phyloP scores from a whole-genome alignment of 2,113 vertebrate genomes.

The Heloderma charlesbogerti region DNA sequence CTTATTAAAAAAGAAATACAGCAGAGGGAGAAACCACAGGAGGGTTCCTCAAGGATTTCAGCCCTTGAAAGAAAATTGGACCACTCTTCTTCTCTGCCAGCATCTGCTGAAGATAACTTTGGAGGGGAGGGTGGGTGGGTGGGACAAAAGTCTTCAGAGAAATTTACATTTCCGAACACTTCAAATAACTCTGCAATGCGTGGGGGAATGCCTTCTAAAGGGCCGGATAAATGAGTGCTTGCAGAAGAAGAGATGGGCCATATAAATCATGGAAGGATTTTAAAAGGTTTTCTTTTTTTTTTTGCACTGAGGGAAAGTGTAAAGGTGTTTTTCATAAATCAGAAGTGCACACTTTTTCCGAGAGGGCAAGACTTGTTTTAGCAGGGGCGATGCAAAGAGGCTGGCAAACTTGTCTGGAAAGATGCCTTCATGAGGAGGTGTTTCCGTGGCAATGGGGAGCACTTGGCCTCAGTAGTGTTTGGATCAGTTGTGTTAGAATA shows the following conservation, averaged over 20 bases:
- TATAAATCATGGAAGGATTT: neutral
- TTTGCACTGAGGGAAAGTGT: neutral
- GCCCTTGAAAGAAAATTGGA: neutral
- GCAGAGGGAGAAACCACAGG: neutral
- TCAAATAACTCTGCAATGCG: neutral
- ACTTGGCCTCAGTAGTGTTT: neutral
- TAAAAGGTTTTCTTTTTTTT: neutral
- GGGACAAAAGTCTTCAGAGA: neutral
- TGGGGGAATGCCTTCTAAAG: neutral
- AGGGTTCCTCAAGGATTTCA: neutral
- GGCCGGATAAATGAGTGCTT: neutral
- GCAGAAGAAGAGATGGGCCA: neutral
- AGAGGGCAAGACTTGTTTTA: neutral
- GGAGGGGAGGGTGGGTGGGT: too few relatives aligned
- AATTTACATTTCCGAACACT: neutral
- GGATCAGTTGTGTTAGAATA: too few relatives aligned
- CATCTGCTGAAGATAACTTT: neutral
- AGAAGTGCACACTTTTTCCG: neutral
- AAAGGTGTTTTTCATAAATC: neutral
- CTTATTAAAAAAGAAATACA: neutral
- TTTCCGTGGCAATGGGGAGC: neutral
- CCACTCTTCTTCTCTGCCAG: neutral
- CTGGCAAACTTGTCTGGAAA: neutral
- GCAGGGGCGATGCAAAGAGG: neutral
- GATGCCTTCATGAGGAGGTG: neutral